Evolutionary conservation across 2,888 invertebrate genomes (phyloP), one percentile per base, ranked within the genome.

Genomic region (Eupithecia subumbrata): DNA sequence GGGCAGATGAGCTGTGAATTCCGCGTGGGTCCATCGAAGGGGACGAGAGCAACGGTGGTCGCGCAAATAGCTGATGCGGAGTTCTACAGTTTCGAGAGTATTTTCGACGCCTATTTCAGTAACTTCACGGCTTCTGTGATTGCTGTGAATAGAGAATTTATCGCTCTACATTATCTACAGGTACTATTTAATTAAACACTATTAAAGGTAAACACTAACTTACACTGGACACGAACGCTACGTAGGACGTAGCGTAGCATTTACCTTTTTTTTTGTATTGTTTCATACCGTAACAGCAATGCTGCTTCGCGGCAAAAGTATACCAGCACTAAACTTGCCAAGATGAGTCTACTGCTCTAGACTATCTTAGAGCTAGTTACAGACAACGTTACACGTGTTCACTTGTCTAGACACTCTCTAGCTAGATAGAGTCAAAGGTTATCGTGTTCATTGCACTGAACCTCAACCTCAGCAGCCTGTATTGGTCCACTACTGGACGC

Each of bases 1-100:
- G 95, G 95, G 2, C 94, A 95, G 81, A 85, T 93, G 89, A 95
- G 94, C 81, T 91, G 92, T 75, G 94, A 94, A 77, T 85, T 91
- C 74, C 92, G 95, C 0, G 94, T 93, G 37, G 90, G 89, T 0
- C 95, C 95, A 0, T 85, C 91, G 0, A 81, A 82, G 1, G 83
- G 85, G 5, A 91, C 92, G 0, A 86, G 95, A 25, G 94, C 95
- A 0, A 91, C 93, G 0, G 83, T 94, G 3, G 91, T 94, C 1
- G 87, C 93, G 5, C 95, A 95, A 78, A 84, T 95, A 34, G 93
- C 94, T 2, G 91, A 93, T 40, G 88, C 86, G 0, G 92, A 93
- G 75, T 82, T 95, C 18, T 90, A 92, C 79, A 93, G 93, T 77
- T 93, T 93, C 73, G 95, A 95, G 77, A 94, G 93, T 78, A 91